Conservation (phyloP, 2,113 vertebrate species). For the Cromileptes altivelis region DNA sequence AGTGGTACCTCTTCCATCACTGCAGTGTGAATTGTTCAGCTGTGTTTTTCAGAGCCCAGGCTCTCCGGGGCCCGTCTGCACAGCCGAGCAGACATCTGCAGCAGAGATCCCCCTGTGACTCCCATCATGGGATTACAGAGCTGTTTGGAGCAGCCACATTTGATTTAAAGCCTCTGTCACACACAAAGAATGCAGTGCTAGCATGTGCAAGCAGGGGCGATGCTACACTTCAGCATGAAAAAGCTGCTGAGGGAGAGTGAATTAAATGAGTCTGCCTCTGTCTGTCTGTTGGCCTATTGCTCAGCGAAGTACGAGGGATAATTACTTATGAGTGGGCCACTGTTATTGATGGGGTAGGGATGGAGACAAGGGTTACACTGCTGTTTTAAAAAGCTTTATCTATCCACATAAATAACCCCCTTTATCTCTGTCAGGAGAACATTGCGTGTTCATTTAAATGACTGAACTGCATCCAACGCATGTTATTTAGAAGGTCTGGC, state of each 20-base stretch:
- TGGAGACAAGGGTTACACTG: constrained; percentile 28
- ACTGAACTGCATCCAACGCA: constrained; percentile 24
- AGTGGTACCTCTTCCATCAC: background rate
- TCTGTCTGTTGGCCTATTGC: constrained; percentile 49
- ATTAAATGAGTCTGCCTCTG: constrained; percentile 49
- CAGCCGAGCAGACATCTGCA: constrained; percentile 57
- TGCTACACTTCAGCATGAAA: constrained; percentile 70
- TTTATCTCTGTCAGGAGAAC: constrained; percentile 33
- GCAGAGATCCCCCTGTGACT: constrained; percentile 61
- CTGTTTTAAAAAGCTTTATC: constrained; percentile 46
- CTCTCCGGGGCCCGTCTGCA: constrained; percentile 14
- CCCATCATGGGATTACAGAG: constrained; percentile 59
- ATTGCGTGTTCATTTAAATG: constrained; percentile 7
- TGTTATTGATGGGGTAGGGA: constrained; percentile 40
- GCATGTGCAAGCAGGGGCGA: constrained; percentile 55
- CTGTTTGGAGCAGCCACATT: constrained; percentile 57
- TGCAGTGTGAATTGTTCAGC: constrained; percentile 9
- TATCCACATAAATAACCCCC: constrained; percentile 28
- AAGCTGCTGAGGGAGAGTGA: constrained; percentile 73
- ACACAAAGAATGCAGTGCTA: constrained; percentile 60
- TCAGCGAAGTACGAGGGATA: constrained; percentile 52
- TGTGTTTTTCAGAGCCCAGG: constrained; percentile 29
- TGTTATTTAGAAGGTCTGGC: background rate
- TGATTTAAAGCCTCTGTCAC: constrained; percentile 75
- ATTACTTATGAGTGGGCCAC: constrained; percentile 61